Evolutionary conservation across 1,140 invertebrate species (phyloP), one percentile per base, ranked within the genome.

Genomic region (Archivesica marissinica): DNA sequence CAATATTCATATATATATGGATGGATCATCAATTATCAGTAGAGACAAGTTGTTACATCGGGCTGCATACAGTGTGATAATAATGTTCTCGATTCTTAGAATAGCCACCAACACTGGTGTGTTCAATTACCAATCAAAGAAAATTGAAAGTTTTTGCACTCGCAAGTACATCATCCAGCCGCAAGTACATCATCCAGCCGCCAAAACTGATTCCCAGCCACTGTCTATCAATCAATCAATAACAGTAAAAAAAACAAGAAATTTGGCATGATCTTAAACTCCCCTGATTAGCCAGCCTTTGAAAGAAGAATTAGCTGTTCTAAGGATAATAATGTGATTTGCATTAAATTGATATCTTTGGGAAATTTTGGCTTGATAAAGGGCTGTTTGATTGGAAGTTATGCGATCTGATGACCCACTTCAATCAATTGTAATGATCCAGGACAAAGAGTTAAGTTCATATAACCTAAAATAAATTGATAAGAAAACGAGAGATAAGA

Each of bases 401-500:
- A 66, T 47, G 44, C 44, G 61, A 79, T 64, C 56, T 50, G 33
- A 50, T 50, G 61, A 33, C 77, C 77, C 47, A 79, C 56, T 79
- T 79, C 50, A 79, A 79, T 79, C 77, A 79, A 79, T 79, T 61
- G 77, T 39, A 79, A 66, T 79, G 77, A 79, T 79, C 77, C 77
- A 25, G 52, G 41, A 30, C 30, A 79, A 66, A 33, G 77, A 72
- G 59, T 79, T 39, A 41, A 50, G 56, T 64, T 79, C 77, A 79
- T 79, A 50, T 44, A 35, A 54, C 50, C 54, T 56, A 56, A 76
- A 56, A 38, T 56, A 66, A 79, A 79, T 79, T 79, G 77, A 79
- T 79, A 79, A 79, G 77, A 79, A 64, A 79, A 64, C 28, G 20
- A 79, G 30, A 50, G 77, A 66, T 66, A 79, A 79, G 77, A 50